Conservation (phyloP, 2,888 invertebrate genomes). For the Acrobasis consociella region DNA sequence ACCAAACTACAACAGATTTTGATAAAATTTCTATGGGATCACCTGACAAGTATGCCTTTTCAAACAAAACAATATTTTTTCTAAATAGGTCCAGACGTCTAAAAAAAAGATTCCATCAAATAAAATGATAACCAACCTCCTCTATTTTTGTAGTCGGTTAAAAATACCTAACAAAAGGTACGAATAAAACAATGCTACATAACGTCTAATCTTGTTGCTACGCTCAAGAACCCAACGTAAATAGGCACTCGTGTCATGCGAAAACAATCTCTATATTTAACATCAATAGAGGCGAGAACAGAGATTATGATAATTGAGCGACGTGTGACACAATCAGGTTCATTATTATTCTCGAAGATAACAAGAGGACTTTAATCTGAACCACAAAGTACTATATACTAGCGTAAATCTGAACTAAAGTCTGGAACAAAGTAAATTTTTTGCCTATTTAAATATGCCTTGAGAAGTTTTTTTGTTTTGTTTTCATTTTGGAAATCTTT, state of each 20-base stretch:
- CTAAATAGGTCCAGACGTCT: no score
- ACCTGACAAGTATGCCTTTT: no score
- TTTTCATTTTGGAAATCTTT: no score
- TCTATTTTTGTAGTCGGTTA: no score
- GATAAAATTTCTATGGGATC: no score
- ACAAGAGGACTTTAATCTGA: constrained; percentile 15
- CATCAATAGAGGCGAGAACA: neutral
- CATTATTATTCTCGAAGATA: constrained; percentile 15
- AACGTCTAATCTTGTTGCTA: constrained; percentile 17
- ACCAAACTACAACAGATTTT: no score
- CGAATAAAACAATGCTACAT: constrained; percentile 4
- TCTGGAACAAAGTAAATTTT: neutral
- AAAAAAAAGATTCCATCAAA: no score
- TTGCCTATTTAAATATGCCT: neutral
- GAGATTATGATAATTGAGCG: neutral
- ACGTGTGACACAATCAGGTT: constrained; percentile 8
- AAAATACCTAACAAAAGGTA: neutral
- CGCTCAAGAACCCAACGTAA: neutral
- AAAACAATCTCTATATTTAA: neutral
- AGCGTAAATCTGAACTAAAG: no score
- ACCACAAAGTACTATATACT: no score
- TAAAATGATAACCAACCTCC: no score
- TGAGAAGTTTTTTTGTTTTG: neutral
- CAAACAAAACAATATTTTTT: no score
- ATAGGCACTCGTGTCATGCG: neutral